Evolutionary conservation across 2,113 vertebrate species (phyloP).

Genomic region (Sander vitreus): DNA sequence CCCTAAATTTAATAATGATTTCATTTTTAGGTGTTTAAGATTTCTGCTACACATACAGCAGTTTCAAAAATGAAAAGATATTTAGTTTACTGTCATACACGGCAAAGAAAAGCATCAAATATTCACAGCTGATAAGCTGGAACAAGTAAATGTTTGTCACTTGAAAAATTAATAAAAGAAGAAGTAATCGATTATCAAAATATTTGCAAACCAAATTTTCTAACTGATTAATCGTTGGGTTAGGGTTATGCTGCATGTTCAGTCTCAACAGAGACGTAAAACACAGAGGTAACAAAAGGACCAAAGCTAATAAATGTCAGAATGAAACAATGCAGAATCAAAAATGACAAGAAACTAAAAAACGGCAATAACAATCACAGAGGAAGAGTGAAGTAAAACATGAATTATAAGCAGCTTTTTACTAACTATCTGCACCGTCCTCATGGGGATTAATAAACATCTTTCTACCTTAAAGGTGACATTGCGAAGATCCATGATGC

Average conservation of each 20-base stretch:
- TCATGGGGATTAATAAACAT: too few relatives aligned
- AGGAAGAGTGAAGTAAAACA: not conserved
- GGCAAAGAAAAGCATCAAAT: too few relatives aligned
- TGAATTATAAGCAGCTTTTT: too few relatives aligned
- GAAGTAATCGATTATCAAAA: not conserved
- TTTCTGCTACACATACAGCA: too few relatives aligned
- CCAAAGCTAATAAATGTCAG: not conserved
- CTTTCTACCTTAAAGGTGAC: constrained; percentile 95
- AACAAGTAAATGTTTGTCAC: too few relatives aligned
- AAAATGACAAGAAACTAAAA: not conserved
- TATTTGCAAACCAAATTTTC: too few relatives aligned
- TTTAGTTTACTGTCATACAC: too few relatives aligned
- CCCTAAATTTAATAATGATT: too few relatives aligned
- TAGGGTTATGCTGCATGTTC: not conserved
- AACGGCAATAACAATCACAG: not conserved
- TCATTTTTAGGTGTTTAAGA: too few relatives aligned
- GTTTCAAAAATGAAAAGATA: too few relatives aligned
- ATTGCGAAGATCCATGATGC: constrained; percentile 96
- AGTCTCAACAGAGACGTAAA: not conserved
- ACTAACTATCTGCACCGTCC: not conserved
- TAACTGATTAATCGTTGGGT: not conserved
- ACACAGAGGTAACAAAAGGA: too few relatives aligned
- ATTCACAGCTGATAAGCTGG: too few relatives aligned
- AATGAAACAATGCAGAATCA: not conserved
- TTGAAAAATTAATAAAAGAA: not conserved